Evolutionary conservation across 2,113 vertebrate genomes (phyloP).

Genomic region (Gasterosteus aculeatus): DNA sequence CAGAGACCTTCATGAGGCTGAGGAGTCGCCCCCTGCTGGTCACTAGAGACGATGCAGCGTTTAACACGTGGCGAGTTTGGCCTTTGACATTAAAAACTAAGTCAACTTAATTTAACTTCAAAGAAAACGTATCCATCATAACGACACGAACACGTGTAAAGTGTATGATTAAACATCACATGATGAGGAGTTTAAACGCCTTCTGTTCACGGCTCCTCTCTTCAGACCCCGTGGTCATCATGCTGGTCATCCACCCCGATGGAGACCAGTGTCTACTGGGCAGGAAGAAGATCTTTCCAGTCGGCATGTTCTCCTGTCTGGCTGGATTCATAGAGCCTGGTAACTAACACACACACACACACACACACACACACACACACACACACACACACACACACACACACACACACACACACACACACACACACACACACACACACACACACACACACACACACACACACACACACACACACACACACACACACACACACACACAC

Average conservation of each 20-base stretch:
- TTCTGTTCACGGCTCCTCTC: too few species aligned
- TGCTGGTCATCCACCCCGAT: conserved; percentile 95
- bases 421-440: neutral
- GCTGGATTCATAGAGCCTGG: conserved; percentile 96
- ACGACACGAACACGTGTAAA: too few species aligned
- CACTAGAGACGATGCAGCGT: too few species aligned
- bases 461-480: neutral
- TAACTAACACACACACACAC: conserved; percentile 51
- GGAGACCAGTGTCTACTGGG: conserved; percentile 93
- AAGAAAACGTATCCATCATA: too few species aligned
- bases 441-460: neutral
- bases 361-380: neutral
- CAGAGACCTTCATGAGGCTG: too few species aligned
- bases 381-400: neutral
- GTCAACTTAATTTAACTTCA: too few species aligned
- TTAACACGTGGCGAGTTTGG: too few species aligned
- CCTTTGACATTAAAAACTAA: too few species aligned
- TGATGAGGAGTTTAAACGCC: too few species aligned
- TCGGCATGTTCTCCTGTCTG: conserved; percentile 92
- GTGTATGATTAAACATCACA: too few species aligned
- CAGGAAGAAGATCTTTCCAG: conserved; percentile 90
- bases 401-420: neutral
- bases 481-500: too few species aligned
- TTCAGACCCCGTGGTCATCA: conserved; percentile 96
- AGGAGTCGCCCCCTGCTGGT: too few species aligned